These are phyloP conservation scores for Pasiphila rectangulata DNA, from an alignment of 2,888 invertebrate genomes.

Conservation along the genomic window DNA sequence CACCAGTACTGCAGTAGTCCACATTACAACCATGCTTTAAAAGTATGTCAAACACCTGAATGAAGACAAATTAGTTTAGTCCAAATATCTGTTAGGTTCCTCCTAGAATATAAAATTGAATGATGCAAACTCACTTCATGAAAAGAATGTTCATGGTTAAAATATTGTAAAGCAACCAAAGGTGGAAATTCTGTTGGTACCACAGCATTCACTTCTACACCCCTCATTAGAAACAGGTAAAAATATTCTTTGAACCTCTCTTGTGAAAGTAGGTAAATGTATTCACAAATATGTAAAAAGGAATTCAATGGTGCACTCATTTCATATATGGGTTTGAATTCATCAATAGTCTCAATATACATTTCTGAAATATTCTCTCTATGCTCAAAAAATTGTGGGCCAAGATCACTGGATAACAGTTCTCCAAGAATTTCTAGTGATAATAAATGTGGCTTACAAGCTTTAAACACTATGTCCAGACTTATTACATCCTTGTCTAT, in stretches of 20 bases:
- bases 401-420: conserved; percentile 60
- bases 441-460: conserved; percentile 70
- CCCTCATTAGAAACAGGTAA: conserved; percentile 63
- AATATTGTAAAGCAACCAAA: conserved; percentile 64
- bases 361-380: conserved; percentile 43
- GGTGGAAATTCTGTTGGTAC: conserved; percentile 68
- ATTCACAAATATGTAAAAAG: conserved; percentile 66
- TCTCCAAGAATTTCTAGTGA: conserved; percentile 63
- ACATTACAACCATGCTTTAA: conserved; percentile 66
- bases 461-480: conserved; percentile 55
- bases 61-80: conserved; percentile 11
- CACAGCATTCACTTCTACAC: conserved; percentile 62
- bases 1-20: conserved; percentile 56
- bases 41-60: conserved; percentile 67
- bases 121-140: conserved; percentile 56
- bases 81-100: no score
- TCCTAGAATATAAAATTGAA: no score
- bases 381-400: conserved; percentile 65
- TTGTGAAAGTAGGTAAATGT: conserved; percentile 58
- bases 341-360: conserved; percentile 45
- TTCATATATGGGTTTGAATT: conserved; percentile 48
- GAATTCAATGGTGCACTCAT: conserved; percentile 65
- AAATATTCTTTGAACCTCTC: conserved; percentile 65
- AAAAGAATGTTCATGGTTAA: conserved; percentile 56
- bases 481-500: conserved; percentile 54